Evolutionary conservation across 1,140 invertebrate species (phyloP).

Genomic region (Brachionus asplanchnoidis): DNA sequence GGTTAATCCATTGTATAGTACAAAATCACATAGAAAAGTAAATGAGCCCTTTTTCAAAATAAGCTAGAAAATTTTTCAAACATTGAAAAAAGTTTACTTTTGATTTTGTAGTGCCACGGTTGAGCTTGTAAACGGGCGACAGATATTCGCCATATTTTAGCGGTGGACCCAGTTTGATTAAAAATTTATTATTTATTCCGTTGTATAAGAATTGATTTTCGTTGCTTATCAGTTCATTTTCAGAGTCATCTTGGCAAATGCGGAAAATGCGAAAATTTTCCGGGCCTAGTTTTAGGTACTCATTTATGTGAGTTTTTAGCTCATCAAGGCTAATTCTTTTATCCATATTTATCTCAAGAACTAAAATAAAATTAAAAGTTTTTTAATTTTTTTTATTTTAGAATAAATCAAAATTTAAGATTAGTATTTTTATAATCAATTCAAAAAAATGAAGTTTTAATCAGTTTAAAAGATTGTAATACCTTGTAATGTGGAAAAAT

Average conservation of each 20-base stretch:
- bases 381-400: no score
- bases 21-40: constrained; percentile 31
- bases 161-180: background rate
- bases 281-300: constrained; percentile 1
- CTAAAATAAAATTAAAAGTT: background rate
- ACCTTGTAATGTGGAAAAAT: no score
- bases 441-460: no score
- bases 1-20: background rate
- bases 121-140: background rate
- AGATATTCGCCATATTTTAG: constrained; percentile 34
- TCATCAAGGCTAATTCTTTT: background rate
- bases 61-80: background rate
- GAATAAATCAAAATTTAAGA: no score
- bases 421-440: background rate
- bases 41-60: constrained; percentile 1
- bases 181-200: background rate
- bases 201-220: constrained; percentile 26
- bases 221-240: background rate
- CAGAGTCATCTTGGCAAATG: background rate
- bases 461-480: no score
- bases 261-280: constrained; percentile 27
- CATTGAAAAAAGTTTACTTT: background rate
- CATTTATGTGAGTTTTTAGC: background rate
- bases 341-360: constrained; percentile 30
- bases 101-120: background rate